Percentiles rank a stretch among this genome's conserved stretches.
Conservation (phyloP, 2,113 vertebrate genomes). For the Sakesphorus luctuosus region DNA sequence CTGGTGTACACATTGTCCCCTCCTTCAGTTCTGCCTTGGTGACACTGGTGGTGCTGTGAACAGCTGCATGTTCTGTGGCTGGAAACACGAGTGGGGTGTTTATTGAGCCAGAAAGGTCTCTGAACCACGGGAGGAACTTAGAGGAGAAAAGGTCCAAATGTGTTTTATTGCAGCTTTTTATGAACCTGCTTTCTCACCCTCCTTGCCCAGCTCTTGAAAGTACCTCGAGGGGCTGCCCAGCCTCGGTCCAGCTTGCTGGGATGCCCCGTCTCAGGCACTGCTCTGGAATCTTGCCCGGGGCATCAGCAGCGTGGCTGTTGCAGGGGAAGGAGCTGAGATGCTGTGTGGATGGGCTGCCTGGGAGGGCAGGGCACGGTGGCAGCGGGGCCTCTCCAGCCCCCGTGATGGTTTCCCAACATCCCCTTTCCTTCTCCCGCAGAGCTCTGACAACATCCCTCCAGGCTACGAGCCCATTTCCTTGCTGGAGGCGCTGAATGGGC, state of each 20-base stretch:
- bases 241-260: not conserved
- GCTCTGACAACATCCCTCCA: slow-evolving; percentile 90
- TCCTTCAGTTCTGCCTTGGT: not conserved
- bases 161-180: not conserved
- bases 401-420: not conserved
- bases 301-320: not conserved
- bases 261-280: not conserved
- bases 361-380: not conserved
- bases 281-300: not conserved
- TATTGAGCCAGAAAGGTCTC: not conserved
- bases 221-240: not conserved
- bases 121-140: not conserved
- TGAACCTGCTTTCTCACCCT: not conserved
- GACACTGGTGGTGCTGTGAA: not conserved
- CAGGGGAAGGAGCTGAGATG: not conserved
- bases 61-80: not conserved
- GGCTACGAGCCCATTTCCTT: slow-evolving; percentile 97
- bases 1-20: not conserved
- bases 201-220: not conserved
- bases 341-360: not conserved
- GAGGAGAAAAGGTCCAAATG: rapidly evolving
- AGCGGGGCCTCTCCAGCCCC: not conserved
- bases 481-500: slow-evolving; percentile 93
- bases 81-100: not conserved
- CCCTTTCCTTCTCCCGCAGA: slow-evolving; percentile 66